Percentiles rank a stretch among this genome's conserved stretches.
These are phyloP conservation scores for Tachina lurida DNA, from an alignment of 2,888 invertebrate genomes.

Conservation along the genomic window DNA sequence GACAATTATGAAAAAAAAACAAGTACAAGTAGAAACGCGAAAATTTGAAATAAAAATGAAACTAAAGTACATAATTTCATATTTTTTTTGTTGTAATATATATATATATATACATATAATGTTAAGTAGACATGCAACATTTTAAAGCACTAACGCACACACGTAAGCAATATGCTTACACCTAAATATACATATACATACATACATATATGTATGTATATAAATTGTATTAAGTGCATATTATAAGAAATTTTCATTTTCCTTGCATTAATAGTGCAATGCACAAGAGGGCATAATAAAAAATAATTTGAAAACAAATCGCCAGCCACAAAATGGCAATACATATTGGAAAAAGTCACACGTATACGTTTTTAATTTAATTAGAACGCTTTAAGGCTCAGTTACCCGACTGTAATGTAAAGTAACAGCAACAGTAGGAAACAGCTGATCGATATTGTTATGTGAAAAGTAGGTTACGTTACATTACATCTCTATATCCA, in stretches of 20 bases:
- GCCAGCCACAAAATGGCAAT: no score
- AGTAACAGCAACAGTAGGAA: no score
- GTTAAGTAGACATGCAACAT: conserved; percentile 65
- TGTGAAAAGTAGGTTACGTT: no score
- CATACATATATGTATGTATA: no score
- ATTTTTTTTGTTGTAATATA: conserved; percentile 47
- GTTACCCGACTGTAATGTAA: no score
- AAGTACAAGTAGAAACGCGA: neutral
- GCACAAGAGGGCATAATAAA: neutral
- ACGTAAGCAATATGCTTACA: neutral
- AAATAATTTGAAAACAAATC: no score
- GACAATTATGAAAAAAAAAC: conserved; percentile 25
- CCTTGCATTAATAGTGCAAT: conserved; percentile 30
- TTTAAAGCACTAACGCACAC: conserved; percentile 26
- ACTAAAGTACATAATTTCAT: conserved; percentile 63
- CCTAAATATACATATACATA: neutral
- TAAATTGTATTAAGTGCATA: neutral
- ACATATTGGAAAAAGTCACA: no score
- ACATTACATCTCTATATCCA: no score
- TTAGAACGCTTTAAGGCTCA: no score
- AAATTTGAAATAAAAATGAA: conserved; percentile 34
- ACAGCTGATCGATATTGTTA: no score
- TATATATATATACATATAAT: no score
- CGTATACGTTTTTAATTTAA: no score
- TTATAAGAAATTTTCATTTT: conserved; percentile 38